phyloP scores from a whole-genome alignment of 2,113 vertebrate species.

The Rhabdomys dilectus region DNA sequence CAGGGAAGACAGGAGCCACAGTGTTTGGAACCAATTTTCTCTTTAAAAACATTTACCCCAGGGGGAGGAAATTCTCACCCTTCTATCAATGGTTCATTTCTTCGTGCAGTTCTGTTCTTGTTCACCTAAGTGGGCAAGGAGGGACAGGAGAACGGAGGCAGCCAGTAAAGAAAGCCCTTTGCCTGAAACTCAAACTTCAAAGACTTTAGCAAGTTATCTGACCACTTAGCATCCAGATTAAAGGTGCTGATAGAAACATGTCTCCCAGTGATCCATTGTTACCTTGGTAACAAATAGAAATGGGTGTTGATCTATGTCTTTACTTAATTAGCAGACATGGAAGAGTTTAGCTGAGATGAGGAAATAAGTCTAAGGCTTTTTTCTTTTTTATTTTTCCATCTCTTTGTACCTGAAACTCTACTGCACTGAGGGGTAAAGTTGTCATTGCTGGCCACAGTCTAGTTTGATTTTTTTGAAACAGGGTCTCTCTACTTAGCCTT shows the following conservation, averaged over 20 bases:
- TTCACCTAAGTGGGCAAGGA: not conserved
- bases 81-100: slow-evolving; percentile 36
- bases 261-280: slow-evolving; percentile 5
- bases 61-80: slow-evolving; percentile 47
- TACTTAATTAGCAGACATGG: not conserved
- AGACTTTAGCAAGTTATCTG: not conserved
- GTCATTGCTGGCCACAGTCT: not conserved
- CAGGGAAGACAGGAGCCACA: slow-evolving; percentile 61
- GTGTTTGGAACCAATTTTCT: slow-evolving; percentile 71
- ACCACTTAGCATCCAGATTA: not conserved
- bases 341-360: not conserved
- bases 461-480: not conserved
- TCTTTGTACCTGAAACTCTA: not conserved
- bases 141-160: not conserved
- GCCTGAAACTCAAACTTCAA: not conserved
- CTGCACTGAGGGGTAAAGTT: not conserved
- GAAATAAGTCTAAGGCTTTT: not conserved
- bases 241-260: not conserved
- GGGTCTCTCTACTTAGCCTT: not conserved
- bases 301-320: not conserved
- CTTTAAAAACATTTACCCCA: slow-evolving; percentile 71
- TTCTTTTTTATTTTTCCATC: not conserved
- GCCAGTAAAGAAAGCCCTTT: not conserved
- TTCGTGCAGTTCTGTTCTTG: slow-evolving; percentile 12
- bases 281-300: slow-evolving; percentile 22